Conservation (phyloP, 2,888 invertebrate genomes). For the Dryadula phaetusa region DNA sequence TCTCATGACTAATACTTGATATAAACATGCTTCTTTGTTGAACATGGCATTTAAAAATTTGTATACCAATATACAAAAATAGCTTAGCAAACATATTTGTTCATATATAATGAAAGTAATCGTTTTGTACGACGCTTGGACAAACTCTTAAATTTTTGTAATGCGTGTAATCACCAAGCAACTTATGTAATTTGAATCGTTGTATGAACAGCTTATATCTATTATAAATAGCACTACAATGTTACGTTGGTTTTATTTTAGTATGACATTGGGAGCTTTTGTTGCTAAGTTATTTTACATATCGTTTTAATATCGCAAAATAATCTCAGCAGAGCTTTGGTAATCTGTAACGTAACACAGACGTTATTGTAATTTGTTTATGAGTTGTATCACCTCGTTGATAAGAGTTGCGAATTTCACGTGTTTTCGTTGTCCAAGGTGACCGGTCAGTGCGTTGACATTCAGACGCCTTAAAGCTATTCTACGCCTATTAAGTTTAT, state of each 20-base stretch:
- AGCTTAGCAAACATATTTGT: constrained; percentile 1
- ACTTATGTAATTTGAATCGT: constrained; percentile 14
- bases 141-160: constrained; percentile 1
- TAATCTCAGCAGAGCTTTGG: background rate
- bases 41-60: constrained; percentile 19
- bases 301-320: constrained; percentile 5
- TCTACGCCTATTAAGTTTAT: constrained; percentile 4
- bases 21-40: constrained; percentile 37
- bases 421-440: constrained; percentile 66
- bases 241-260: constrained; percentile 10
- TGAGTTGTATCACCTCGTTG: constrained; percentile 43
- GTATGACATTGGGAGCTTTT: constrained; percentile 1
- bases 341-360: constrained; percentile 17
- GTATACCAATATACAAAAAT: constrained; percentile 23
- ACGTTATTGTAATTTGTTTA: constrained; percentile 34
- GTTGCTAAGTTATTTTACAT: constrained; percentile 16
- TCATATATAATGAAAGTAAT: background rate
- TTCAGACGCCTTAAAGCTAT: constrained; percentile 68
- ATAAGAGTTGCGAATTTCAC: constrained; percentile 65
- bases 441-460: constrained; percentile 79
- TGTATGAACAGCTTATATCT: constrained; percentile 10
- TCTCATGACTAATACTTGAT: constrained; percentile 35
- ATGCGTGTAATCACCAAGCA: constrained; percentile 12
- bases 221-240: background rate
- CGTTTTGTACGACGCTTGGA: constrained; percentile 1